Percentiles rank a stretch among this genome's conserved stretches.
These are phyloP conservation scores for Psittacula cyanocephala DNA, from an alignment of 2,113 vertebrate genomes.

Conservation along the genomic window DNA sequence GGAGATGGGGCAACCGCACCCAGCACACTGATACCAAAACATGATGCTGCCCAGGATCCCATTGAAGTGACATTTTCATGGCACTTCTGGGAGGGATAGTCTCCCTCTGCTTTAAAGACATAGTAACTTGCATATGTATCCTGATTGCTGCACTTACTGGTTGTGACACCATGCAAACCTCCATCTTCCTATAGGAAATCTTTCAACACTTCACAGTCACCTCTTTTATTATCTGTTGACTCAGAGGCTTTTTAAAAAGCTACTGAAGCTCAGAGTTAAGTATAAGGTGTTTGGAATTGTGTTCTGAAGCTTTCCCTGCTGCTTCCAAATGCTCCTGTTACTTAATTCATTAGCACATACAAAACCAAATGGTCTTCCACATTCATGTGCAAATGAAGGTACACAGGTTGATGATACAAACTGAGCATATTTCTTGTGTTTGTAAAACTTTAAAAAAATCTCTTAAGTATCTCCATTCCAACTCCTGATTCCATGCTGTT, in stretches of 20 bases:
- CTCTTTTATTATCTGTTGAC: background rate
- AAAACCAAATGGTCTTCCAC: background rate
- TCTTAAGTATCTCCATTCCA: background rate
- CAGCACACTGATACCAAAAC: background rate
- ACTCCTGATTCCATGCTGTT: no score
- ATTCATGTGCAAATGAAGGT: background rate
- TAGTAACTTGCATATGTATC: background rate
- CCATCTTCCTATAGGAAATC: background rate
- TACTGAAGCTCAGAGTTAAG: background rate
- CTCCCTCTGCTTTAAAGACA: background rate
- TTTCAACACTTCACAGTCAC: background rate
- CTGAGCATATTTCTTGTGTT: background rate
- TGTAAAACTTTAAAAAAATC: background rate
- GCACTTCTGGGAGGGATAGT: background rate
- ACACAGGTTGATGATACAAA: background rate
- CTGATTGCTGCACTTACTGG: background rate
- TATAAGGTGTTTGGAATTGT: background rate
- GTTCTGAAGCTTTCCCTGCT: background rate
- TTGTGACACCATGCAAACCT: background rate
- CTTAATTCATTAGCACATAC: background rate
- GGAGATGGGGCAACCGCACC: conserved; percentile 32
- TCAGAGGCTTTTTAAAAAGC: background rate
- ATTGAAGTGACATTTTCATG: background rate
- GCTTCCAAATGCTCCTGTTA: background rate
- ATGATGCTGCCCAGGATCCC: background rate